These are phyloP conservation scores for Corythaixoides concolor DNA, from an alignment of 2,113 vertebrate genomes.

Conservation along the genomic window DNA sequence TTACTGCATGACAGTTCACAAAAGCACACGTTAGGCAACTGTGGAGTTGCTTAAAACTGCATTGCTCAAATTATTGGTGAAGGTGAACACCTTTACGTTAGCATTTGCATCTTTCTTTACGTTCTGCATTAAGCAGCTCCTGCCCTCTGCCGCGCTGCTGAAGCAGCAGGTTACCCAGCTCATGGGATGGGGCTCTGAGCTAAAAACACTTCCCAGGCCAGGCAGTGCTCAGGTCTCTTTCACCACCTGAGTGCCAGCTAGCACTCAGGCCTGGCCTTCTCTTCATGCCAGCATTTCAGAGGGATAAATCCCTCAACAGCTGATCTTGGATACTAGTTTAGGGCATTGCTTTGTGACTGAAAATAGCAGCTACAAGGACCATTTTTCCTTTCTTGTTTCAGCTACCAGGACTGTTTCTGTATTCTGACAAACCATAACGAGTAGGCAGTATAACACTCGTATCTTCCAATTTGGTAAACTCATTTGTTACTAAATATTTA, in stretches of 20 bases:
- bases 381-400: background rate
- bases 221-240: background rate
- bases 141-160: fast-evolving
- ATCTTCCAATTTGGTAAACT: background rate
- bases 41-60: background rate
- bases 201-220: background rate
- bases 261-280: background rate
- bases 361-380: background rate
- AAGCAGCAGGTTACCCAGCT: background rate
- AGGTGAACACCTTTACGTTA: background rate
- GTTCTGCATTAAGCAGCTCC: background rate
- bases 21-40: background rate
- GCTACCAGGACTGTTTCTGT: background rate
- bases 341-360: background rate
- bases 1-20: background rate
- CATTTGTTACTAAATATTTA: background rate
- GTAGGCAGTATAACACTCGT: background rate
- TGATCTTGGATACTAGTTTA: background rate
- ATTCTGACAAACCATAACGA: background rate
- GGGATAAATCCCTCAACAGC: background rate
- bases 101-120: background rate
- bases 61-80: background rate
- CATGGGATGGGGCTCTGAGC: fast-evolving
- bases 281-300: background rate
- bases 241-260: background rate